phyloP scores from a whole-genome alignment of 2,113 vertebrate genomes.

The Melanostigma gelatinosum region DNA sequence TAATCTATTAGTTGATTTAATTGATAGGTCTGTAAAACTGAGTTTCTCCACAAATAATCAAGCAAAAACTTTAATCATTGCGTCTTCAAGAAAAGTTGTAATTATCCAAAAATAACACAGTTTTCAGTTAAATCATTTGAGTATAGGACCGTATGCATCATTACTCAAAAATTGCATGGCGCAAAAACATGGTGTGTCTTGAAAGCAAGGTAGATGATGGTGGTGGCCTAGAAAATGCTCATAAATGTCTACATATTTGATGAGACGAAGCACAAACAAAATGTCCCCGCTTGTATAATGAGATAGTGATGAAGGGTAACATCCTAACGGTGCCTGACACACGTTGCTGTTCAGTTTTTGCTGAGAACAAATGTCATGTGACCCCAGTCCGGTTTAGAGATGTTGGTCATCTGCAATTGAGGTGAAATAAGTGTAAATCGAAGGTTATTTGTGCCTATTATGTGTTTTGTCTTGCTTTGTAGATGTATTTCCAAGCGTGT shows the following conservation, averaged over 20 bases:
- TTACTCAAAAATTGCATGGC: slow-evolving; percentile 28
- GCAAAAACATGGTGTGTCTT: slow-evolving; percentile 40
- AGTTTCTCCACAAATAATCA: too few species aligned
- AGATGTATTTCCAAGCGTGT: background rate
- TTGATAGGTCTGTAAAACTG: background rate
- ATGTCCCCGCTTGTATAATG: slow-evolving; percentile 63
- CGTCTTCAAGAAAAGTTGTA: background rate
- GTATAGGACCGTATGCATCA: slow-evolving; percentile 46
- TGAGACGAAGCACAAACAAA: slow-evolving; percentile 68
- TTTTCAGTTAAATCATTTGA: slow-evolving; percentile 5
- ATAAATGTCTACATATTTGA: slow-evolving; percentile 70
- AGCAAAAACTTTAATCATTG: background rate
- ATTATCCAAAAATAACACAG: slow-evolving; percentile 19
- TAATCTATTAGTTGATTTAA: background rate
- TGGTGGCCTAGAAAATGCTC: slow-evolving; percentile 68
- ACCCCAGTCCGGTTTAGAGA: slow-evolving; percentile 1
- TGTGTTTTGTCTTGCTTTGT: background rate
- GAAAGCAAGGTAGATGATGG: slow-evolving; percentile 50
- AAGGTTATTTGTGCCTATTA: background rate
- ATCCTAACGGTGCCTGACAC: slow-evolving; percentile 9
- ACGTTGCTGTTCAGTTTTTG: slow-evolving; percentile 15
- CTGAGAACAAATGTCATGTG: slow-evolving; percentile 42
- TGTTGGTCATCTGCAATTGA: slow-evolving; percentile 12
- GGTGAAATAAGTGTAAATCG: background rate
- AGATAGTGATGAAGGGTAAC: slow-evolving; percentile 57